Evolutionary conservation across 2,113 vertebrate species (phyloP).

Genomic region (Dasyornis broadbenti): DNA sequence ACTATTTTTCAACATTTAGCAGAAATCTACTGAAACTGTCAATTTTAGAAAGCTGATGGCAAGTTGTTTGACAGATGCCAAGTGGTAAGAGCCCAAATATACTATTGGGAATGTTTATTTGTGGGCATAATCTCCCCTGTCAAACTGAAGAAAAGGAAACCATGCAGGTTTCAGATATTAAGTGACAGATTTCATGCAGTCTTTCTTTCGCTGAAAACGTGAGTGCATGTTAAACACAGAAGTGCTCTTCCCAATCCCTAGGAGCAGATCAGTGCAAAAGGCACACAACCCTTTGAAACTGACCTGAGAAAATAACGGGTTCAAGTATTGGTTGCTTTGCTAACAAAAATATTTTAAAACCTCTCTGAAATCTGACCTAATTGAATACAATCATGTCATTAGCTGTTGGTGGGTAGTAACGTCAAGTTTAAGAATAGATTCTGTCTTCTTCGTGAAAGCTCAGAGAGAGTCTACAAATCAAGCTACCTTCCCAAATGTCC

Average conservation of each 20-base stretch:
- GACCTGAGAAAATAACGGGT: not conserved
- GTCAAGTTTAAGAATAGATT: not conserved
- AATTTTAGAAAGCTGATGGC: conserved; percentile 61
- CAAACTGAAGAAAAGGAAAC: conserved; percentile 46
- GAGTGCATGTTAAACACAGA: not conserved
- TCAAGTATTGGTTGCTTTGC: not conserved
- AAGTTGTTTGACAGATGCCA: conserved; percentile 65
- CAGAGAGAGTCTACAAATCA: not conserved
- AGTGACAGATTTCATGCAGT: conserved; percentile 30
- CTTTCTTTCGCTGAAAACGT: not conserved
- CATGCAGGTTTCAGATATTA: conserved; percentile 12
- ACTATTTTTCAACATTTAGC: conserved; percentile 61
- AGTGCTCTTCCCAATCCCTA: not conserved
- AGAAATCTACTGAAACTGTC: conserved; percentile 62
- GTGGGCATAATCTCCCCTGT: conserved; percentile 45
- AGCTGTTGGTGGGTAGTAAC: not conserved
- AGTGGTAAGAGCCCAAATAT: conserved; percentile 57
- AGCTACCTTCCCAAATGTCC: not conserved
- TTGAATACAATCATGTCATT: not conserved
- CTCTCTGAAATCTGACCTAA: not conserved
- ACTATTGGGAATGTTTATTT: conserved; percentile 66
- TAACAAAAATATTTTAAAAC: not conserved
- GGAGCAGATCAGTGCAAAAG: not conserved
- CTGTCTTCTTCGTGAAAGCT: not conserved
- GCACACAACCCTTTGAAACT: not conserved